Percentiles rank a stretch among this genome's conserved stretches.
Conservation (phyloP, 2,797 vertebrate genomes). For the Delichon dasypus region DNA sequence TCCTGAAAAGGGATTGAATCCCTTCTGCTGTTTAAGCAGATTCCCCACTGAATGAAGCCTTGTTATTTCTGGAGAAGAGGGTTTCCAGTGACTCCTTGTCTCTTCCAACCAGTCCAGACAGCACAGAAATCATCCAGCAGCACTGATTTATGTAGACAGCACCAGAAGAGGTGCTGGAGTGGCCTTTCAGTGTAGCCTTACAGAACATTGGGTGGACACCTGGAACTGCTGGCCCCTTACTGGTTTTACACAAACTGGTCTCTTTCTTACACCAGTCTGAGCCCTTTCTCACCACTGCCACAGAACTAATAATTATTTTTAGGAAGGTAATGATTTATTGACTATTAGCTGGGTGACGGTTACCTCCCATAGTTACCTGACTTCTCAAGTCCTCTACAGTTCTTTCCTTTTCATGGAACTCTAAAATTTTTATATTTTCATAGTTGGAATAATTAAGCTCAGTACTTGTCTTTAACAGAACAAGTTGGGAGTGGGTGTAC, state of each 20-base stretch:
- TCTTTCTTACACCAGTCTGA: background rate
- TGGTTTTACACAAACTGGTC: background rate
- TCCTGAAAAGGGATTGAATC: background rate
- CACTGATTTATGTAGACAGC: background rate
- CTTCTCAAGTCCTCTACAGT: background rate
- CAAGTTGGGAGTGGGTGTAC: background rate
- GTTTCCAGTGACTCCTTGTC: background rate
- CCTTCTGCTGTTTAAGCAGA: background rate
- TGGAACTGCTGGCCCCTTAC: background rate
- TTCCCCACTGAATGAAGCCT: background rate
- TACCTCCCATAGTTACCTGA: background rate
- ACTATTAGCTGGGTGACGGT: background rate
- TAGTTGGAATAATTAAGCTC: constrained; percentile 8
- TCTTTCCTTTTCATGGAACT: background rate
- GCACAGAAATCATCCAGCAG: background rate
- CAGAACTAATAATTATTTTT: background rate
- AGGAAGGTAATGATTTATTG: background rate
- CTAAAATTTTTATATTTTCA: background rate
- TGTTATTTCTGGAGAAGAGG: background rate
- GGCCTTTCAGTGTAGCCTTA: background rate
- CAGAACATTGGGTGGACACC: fast-evolving
- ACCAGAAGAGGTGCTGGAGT: background rate
- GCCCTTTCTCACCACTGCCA: background rate
- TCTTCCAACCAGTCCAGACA: background rate
- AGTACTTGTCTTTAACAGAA: constrained; percentile 11